These are phyloP conservation scores for Spicauda simplicius DNA, from an alignment of 2,888 invertebrate species.

Conservation along the genomic window DNA sequence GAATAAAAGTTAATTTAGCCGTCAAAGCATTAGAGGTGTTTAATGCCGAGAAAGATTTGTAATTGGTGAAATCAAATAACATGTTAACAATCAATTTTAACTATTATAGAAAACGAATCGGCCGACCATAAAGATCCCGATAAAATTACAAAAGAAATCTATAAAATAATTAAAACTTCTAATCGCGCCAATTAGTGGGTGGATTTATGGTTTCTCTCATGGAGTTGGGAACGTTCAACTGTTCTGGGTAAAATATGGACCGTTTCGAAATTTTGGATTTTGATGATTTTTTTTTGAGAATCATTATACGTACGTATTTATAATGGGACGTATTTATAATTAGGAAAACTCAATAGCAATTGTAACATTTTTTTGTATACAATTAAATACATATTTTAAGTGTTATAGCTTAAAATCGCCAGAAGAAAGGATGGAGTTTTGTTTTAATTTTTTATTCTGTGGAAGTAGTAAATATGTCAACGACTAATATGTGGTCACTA, in stretches of 20 bases:
- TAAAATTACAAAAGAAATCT: conserved; percentile 83
- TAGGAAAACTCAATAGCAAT: too few relatives aligned
- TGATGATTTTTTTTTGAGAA: too few relatives aligned
- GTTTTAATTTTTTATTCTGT: too few relatives aligned
- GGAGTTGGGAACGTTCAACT: conserved; percentile 39
- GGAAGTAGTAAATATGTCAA: too few relatives aligned
- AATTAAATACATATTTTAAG: too few relatives aligned
- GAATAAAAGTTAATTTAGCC: conserved; percentile 32
- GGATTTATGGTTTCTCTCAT: conserved; percentile 75
- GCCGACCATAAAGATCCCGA: conserved; percentile 71
- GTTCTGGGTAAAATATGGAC: neutral
- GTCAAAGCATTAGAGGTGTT: conserved; percentile 42
- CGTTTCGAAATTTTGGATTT: neutral
- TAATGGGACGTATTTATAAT: too few relatives aligned
- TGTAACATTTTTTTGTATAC: too few relatives aligned
- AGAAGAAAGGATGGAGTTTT: too few relatives aligned
- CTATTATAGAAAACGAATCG: conserved; percentile 76
- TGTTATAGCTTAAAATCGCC: too few relatives aligned
- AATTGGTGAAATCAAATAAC: conserved; percentile 73
- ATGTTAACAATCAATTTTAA: conserved; percentile 79
- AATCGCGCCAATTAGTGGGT: conserved; percentile 77
- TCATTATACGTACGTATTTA: too few relatives aligned
- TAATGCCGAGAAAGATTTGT: conserved; percentile 54
- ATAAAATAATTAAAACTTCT: conserved; percentile 81
- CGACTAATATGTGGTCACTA: too few relatives aligned